These are phyloP conservation scores for Ferrisia virgata DNA, from an alignment of 2,888 invertebrate species.

Conservation along the genomic window DNA sequence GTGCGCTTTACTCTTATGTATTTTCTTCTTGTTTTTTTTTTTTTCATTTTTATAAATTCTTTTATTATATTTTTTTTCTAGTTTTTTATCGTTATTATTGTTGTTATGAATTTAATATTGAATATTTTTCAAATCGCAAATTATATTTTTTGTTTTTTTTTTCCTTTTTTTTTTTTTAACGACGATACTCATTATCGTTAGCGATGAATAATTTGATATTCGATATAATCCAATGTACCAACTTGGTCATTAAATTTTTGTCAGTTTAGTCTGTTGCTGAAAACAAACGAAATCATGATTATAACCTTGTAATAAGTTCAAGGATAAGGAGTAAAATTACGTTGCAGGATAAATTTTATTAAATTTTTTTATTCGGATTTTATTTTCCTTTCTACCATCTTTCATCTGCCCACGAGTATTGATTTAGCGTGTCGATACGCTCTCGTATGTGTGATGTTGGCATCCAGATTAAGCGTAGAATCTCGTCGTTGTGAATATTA, in stretches of 20 bases:
- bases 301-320: not conserved
- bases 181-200: too few relatives aligned
- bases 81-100: not conserved
- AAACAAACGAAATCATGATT: too few relatives aligned
- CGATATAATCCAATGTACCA: too few relatives aligned
- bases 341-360: slow-evolving; percentile 7
- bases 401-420: slow-evolving; percentile 8
- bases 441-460: not conserved
- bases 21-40: not conserved
- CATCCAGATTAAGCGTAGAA: not conserved
- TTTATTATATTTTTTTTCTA: not conserved
- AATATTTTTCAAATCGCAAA: not conserved
- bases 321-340: not conserved
- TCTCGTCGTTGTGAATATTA: not conserved
- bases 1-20: not conserved
- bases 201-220: too few relatives aligned
- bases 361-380: not conserved
- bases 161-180: too few relatives aligned
- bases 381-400: too few relatives aligned
- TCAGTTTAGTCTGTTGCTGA: too few relatives aligned
- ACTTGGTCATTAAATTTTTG: too few relatives aligned
- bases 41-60: not conserved
- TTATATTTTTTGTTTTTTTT: not conserved
- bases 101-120: too few relatives aligned
- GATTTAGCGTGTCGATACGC: not conserved